A percentile compares a stretch with the other conserved stretches of the same genome.
These are phyloP conservation scores for Theretra japonica DNA, from an alignment of 2,888 invertebrate species.

Conservation along the genomic window DNA sequence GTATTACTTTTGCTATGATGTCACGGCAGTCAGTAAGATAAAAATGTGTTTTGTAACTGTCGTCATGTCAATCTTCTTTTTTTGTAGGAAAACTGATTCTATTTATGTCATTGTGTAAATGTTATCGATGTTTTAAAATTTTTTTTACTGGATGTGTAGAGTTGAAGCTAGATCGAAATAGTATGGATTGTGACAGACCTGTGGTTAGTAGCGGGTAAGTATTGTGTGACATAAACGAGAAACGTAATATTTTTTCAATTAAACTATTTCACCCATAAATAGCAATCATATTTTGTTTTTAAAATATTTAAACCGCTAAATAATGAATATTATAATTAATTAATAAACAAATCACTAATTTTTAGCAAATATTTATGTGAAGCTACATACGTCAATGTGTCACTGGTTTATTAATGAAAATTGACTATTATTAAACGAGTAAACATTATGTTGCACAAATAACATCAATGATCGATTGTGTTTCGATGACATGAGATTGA, in stretches of 20 bases:
- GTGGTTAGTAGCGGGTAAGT: too few species aligned
- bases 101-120: not conserved
- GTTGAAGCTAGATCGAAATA: too few species aligned
- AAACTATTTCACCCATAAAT: too few species aligned
- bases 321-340: too few species aligned
- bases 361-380: not conserved
- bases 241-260: too few species aligned
- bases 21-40: not conserved
- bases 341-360: not conserved
- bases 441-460: not conserved
- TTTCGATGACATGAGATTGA: not conserved
- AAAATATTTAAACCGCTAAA: too few species aligned
- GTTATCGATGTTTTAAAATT: too few species aligned
- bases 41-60: not conserved
- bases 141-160: too few species aligned
- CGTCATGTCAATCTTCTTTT: not conserved
- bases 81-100: not conserved
- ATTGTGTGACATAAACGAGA: too few species aligned
- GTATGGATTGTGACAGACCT: too few species aligned
- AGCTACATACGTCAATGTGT: not conserved
- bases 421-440: not conserved
- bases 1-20: slow-evolving; percentile 8
- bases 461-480: not conserved
- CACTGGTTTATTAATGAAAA: slow-evolving; percentile 1
- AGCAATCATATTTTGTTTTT: too few species aligned